phyloP scores from a whole-genome alignment of 2,888 invertebrate genomes.

The Papilio gigon region DNA sequence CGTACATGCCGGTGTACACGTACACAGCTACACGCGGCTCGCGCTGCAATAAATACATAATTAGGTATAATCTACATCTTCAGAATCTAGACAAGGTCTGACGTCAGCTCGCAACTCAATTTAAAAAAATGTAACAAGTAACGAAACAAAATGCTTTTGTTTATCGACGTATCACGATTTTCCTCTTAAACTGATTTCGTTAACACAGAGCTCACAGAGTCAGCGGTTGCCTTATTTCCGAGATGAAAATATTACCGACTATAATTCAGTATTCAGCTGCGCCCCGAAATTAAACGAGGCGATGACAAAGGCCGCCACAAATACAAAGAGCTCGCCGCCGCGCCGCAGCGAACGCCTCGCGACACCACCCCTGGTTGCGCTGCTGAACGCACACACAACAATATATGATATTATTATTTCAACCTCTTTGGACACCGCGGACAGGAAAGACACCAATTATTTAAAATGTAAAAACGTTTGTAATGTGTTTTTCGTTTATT shows the following conservation, averaged over 20 bases:
- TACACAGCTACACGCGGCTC: too few relatives aligned
- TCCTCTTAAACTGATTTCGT: not conserved
- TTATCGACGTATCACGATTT: slow-evolving; percentile 12
- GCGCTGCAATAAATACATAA: too few relatives aligned
- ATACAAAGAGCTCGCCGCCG: too few relatives aligned
- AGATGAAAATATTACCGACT: not conserved
- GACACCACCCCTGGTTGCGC: too few relatives aligned
- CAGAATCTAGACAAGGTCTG: too few relatives aligned
- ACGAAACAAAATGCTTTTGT: not conserved
- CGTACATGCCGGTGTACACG: too few relatives aligned
- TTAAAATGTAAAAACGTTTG: not conserved
- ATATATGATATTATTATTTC: too few relatives aligned
- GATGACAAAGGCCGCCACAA: not conserved
- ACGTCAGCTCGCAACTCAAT: too few relatives aligned
- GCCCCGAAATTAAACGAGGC: not conserved
- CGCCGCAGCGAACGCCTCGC: not conserved
- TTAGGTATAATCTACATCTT: too few relatives aligned
- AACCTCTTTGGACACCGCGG: too few relatives aligned
- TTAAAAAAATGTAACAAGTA: not conserved
- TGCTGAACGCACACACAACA: not conserved
- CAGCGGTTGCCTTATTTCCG: not conserved
- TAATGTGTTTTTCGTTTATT: not conserved
- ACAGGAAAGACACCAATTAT: not conserved
- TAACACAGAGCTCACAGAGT: not conserved
- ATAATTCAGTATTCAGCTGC: not conserved